A percentile compares a stretch with the other conserved stretches of the same genome.
These are phyloP conservation scores for Mythimna pallens DNA, from an alignment of 2,888 invertebrate genomes.

Conservation along the genomic window DNA sequence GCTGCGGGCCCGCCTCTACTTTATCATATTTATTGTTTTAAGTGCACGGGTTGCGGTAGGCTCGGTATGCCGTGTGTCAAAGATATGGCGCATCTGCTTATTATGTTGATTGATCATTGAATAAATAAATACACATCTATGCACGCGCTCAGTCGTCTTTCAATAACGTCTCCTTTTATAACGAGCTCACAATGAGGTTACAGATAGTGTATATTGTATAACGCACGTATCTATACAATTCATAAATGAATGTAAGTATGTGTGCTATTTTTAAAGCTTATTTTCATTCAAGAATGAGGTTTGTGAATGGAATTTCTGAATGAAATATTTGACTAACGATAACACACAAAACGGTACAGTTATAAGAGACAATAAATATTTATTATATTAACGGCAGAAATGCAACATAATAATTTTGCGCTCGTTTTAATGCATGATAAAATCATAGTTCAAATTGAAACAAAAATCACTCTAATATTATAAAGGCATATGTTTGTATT, in stretches of 20 bases:
- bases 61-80: slow-evolving; percentile 19
- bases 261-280: slow-evolving; percentile 51
- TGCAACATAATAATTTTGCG: background rate
- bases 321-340: slow-evolving; percentile 8
- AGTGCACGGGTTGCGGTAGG: slow-evolving; percentile 53
- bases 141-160: slow-evolving; percentile 31
- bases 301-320: slow-evolving; percentile 5
- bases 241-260: slow-evolving; percentile 49
- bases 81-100: slow-evolving; percentile 49
- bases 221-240: slow-evolving; percentile 42
- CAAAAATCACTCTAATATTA: too few relatives aligned
- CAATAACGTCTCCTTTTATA: slow-evolving; percentile 60
- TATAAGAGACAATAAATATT: background rate
- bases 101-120: slow-evolving; percentile 58
- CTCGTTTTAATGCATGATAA: background rate
- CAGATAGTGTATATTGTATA: slow-evolving; percentile 55
- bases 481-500: too few relatives aligned
- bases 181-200: slow-evolving; percentile 55
- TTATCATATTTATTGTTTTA: slow-evolving; percentile 58
- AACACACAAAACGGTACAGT: too few relatives aligned
- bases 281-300: slow-evolving; percentile 29
- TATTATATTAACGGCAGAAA: background rate
- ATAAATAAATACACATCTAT: slow-evolving; percentile 52
- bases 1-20: slow-evolving; percentile 39
- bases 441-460: background rate